Conservation (phyloP, 2,888 invertebrate genomes). For the Dryadula phaetusa region DNA sequence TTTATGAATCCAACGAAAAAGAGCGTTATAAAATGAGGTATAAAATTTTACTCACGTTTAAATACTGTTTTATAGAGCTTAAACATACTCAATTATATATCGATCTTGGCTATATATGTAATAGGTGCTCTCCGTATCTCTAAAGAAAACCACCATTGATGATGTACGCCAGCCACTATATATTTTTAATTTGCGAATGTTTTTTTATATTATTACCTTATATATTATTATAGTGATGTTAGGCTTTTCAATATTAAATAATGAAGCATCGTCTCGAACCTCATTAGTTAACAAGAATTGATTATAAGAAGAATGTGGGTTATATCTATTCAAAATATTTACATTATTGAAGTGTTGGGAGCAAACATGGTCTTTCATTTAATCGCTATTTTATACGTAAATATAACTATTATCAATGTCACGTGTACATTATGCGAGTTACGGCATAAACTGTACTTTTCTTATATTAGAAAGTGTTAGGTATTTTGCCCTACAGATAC, state of each 20-base stretch:
- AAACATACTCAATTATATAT: too few species aligned
- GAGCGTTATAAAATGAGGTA: too few species aligned
- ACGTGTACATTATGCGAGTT: slow-evolving; percentile 13
- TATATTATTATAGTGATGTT: neutral
- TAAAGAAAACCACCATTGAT: neutral
- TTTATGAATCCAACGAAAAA: too few species aligned
- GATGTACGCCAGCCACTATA: too few species aligned
- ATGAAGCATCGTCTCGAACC: neutral
- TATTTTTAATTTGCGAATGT: too few species aligned
- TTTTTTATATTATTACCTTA: too few species aligned
- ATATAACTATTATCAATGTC: slow-evolving; percentile 27
- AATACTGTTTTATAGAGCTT: too few species aligned
- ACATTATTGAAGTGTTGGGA: slow-evolving; percentile 22
- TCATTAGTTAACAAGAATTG: slow-evolving; percentile 19
- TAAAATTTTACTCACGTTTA: too few species aligned
- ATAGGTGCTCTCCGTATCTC: neutral
- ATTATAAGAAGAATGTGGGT: slow-evolving; percentile 24
- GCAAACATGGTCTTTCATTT: slow-evolving; percentile 25
- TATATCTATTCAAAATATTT: slow-evolving; percentile 30
- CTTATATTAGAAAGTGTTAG: slow-evolving; percentile 2
- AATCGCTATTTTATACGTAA: slow-evolving; percentile 25
- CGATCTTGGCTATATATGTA: neutral
- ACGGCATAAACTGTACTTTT: neutral
- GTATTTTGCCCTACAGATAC: neutral
- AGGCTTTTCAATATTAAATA: neutral